Percentiles rank a stretch among this genome's conserved stretches.
Conservation (phyloP, 2,797 vertebrate species). For the Pogoniulus pusillus region DNA sequence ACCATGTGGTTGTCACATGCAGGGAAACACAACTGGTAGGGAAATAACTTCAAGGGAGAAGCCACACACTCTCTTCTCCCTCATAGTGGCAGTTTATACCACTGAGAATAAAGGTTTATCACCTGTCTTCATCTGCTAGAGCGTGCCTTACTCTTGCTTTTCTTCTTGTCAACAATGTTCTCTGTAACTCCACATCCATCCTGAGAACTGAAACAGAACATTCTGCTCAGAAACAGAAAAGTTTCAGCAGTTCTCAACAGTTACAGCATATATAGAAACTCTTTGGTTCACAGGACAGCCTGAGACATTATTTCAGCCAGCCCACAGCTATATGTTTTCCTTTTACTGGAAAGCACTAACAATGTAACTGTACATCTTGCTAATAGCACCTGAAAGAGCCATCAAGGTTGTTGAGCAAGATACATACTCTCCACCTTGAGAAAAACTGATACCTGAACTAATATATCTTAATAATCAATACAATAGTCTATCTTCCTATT, state of each 20-base stretch:
- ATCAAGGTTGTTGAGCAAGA: not conserved
- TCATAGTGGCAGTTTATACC: not conserved
- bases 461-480: not conserved
- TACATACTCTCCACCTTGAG: not conserved
- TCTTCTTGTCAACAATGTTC: not conserved
- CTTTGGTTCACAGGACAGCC: not conserved
- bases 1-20: not conserved
- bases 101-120: not conserved
- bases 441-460: not conserved
- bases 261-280: not conserved
- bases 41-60: not conserved
- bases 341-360: not conserved
- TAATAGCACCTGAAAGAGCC: not conserved
- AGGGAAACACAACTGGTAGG: not conserved
- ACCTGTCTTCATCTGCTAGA: not conserved
- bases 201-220: accelerated
- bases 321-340: not conserved
- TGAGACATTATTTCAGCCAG: not conserved
- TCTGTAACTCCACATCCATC: accelerated
- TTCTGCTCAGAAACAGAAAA: not conserved
- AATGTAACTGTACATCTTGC: not conserved
- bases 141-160: not conserved
- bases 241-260: not conserved
- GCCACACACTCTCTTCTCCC: not conserved
- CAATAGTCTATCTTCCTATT: not conserved